Conservation (phyloP, 1,140 invertebrate genomes). For the Heliconius congener region DNA sequence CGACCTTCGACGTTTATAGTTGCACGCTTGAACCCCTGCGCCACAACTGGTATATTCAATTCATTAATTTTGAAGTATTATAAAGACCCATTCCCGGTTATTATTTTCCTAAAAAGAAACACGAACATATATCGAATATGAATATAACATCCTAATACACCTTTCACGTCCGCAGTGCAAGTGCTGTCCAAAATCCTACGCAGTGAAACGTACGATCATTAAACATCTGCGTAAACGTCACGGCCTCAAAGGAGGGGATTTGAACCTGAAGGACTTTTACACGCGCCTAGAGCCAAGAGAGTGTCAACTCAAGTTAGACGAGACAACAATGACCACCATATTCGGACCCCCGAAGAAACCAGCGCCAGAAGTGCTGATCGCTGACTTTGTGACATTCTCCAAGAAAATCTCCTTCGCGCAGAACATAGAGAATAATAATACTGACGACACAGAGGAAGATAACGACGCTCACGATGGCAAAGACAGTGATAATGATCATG, state of each 20-base stretch:
- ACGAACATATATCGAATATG: too few species aligned
- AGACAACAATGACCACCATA: constrained; percentile 63
- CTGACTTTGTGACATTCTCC: constrained; percentile 55
- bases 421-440: constrained; percentile 34
- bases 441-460: constrained; percentile 39
- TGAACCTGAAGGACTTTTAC: constrained; percentile 61
- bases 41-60: too few species aligned
- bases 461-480: constrained; percentile 39
- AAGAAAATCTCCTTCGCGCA: constrained; percentile 36
- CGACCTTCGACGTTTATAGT: too few species aligned
- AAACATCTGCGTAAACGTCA: constrained; percentile 72
- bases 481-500: constrained; percentile 40
- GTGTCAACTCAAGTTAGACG: constrained; percentile 67
- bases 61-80: too few species aligned
- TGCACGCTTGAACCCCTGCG: too few species aligned
- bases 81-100: too few species aligned
- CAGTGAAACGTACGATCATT: constrained; percentile 66
- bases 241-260: constrained; percentile 51
- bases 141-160: too few species aligned
- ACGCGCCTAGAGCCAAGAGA: constrained; percentile 66
- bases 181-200: constrained; percentile 70
- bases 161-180: constrained; percentile 58
- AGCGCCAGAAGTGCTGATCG: constrained; percentile 43
- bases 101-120: too few species aligned
- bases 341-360: constrained; percentile 68